Base-by-base conservation (phyloP, 64 coral and sea anemone genomes). In the Stichodactyla mertensii region DNA sequence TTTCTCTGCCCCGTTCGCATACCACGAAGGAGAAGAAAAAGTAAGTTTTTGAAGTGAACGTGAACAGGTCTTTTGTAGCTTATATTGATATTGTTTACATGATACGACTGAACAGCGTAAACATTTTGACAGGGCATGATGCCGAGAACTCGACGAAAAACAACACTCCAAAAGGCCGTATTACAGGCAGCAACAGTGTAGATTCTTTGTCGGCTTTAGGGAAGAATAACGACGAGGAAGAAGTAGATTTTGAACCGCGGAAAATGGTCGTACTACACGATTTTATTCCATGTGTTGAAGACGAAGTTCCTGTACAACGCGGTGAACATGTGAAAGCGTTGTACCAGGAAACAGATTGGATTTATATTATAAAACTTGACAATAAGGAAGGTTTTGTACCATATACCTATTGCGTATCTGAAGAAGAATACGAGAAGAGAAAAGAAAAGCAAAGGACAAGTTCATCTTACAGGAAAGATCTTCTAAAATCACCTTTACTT, bases 201-300 rank as follows among this genome's bases (percentile, higher is more conserved):
- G 94, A 97, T 62, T 90, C 94, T 27, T 66, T 93, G 23, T 55
- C 85, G 18, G 61, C 87, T 4, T 27, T 78, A 62, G 64, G 58
- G 7, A 91, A 88, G 52, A 67, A 92, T 26, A 80, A 78, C 55
- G 87, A 93, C 13, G 92, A 94, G 19, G 74, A 57, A 26, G 83
- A 87, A 22, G 69, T 89, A 7, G 89, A 91, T 12, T 92, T 94
- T 89, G 92, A 98, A 13, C 92, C 95, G 2, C 77, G 86, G 27
- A 98, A 94, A 81, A 98, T 98, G 95, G 79, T 98, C 27, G 93
- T 98, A 9, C 22, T 94, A 16, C 95, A 98, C 27, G 95, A 98
- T 80, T 98, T 98, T 87, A 91, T 92, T 19, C 95, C 95, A 4
- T 98, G 95, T 67, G 95, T 98, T 12, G 95, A 98, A 82, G 95